Evolutionary conservation across 2,797 vertebrate genomes (phyloP), one percentile per base, ranked within the genome.

Genomic region (Oreochromis grahami): DNA sequence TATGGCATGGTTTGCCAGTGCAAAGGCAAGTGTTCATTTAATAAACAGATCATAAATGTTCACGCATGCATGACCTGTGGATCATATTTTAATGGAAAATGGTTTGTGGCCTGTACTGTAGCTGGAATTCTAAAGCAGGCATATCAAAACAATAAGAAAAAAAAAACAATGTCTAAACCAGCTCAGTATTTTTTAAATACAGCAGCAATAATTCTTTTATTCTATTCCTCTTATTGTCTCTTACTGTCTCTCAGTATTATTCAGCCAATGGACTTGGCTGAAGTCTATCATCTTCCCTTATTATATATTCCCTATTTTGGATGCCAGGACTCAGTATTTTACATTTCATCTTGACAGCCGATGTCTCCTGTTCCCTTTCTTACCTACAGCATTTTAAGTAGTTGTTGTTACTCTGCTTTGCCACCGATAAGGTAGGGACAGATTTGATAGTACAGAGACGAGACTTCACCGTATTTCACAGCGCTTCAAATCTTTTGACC

Each of bases 321-420:
- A 45, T 77, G 26, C 50, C 74, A 52, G 13, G 41, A 48, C 32
- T 29, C 38, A 53, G 32, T 77, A 26, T 76, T 76, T 65, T 19
- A 65, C 50, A 26, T 76, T 68, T 77, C 38, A 77, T 68, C 17
- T 36, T 14, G 3, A 76, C 68, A 36, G 68, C 53, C 76, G 5
- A 70, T 76, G 81, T 80, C 24, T 83, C 76, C 51, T 77, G 65
- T 85, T 52, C 29, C 77, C 36, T 76, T 63, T 82, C 77, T 84
- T 85, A 87, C 93, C 80, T 48, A 2, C 76, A 38, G 68, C 43
- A 58, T 87, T 89, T 84, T 78, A 80, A 83, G 79, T 70, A 45
- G 48, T 19, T 83, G 72, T 80, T 72, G 60, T 74, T 80, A 19
- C 58, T 68, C 79, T 78, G 12, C 82, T 65, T 48, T 29, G 48